phyloP scores from a whole-genome alignment of 2,113 vertebrate species.

The Melanostigma gelatinosum region DNA sequence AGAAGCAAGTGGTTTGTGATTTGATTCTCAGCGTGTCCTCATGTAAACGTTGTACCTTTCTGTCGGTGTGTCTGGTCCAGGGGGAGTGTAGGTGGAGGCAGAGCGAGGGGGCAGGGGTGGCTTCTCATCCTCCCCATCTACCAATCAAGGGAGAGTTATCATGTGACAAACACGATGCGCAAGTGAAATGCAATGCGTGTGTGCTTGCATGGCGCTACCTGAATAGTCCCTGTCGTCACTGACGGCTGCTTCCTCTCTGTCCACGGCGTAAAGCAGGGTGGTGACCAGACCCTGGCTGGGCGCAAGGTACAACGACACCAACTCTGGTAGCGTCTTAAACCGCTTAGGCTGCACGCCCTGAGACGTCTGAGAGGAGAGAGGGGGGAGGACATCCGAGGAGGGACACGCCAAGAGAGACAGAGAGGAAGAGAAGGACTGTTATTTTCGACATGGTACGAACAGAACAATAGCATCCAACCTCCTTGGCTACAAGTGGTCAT shows the following conservation, averaged over 20 bases:
- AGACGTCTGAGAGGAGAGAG: constrained; percentile 85
- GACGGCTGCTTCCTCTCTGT: constrained; percentile 86
- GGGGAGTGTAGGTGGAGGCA: constrained; percentile 87
- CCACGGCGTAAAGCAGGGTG: constrained; percentile 91
- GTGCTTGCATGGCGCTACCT: constrained; percentile 75
- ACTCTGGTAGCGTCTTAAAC: constrained; percentile 91
- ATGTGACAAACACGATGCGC: neutral
- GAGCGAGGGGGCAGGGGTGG: constrained; percentile 92
- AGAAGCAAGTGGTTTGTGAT: neutral
- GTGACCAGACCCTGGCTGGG: constrained; percentile 96
- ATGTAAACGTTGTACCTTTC: constrained; percentile 85
- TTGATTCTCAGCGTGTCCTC: neutral
- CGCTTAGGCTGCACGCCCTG: constrained; percentile 94
- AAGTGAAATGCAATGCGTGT: neutral
- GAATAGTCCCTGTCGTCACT: constrained; percentile 92
- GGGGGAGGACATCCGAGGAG: neutral
- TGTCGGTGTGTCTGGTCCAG: constrained; percentile 78
- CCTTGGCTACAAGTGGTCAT: constrained; percentile 10
- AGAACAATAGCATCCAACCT: constrained; percentile 37
- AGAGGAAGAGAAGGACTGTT: constrained; percentile 8
- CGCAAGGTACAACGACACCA: constrained; percentile 92
- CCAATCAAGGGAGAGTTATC: constrained; percentile 26
- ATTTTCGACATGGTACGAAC: constrained; percentile 16
- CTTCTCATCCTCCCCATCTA: constrained; percentile 97
- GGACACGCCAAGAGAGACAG: constrained; percentile 6